Percentiles rank a stretch among this genome's conserved stretches.
These are phyloP conservation scores for Palythoa caribaeorum DNA, from an alignment of 92 coral and sea anemone species.

Conservation along the genomic window DNA sequence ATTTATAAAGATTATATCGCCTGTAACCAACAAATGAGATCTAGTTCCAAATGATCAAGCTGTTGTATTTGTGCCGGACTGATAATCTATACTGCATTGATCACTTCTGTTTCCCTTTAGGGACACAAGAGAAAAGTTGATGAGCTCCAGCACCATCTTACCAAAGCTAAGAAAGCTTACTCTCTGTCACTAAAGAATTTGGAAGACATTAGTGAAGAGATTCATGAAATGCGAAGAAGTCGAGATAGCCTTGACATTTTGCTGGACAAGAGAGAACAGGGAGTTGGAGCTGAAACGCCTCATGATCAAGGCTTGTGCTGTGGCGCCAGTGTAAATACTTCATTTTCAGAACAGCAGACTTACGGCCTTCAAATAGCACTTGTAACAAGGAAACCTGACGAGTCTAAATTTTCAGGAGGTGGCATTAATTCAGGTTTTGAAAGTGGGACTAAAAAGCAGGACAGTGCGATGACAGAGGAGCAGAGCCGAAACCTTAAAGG, in stretches of 20 bases:
- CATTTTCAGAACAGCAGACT: not conserved
- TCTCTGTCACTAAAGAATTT: slow-evolving; percentile 84
- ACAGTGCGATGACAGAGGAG: not conserved
- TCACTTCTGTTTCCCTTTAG: slow-evolving; percentile 47
- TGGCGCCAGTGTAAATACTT: slow-evolving; percentile 1
- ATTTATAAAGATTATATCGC: too few species aligned
- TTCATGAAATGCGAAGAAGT: slow-evolving; percentile 92
- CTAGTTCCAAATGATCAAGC: not conserved
- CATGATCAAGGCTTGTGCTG: slow-evolving; percentile 44
- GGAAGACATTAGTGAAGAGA: slow-evolving; percentile 95
- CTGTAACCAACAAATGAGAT: too few species aligned
- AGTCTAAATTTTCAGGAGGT: slow-evolving; percentile 6
- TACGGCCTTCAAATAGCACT: slow-evolving; percentile 27
- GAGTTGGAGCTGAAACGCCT: slow-evolving; percentile 96
- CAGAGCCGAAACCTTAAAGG: not conserved
- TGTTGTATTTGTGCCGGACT: not conserved
- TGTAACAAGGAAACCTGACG: slow-evolving; percentile 3
- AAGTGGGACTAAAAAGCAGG: not conserved
- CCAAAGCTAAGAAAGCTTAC: slow-evolving; percentile 80
- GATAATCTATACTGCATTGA: not conserved
- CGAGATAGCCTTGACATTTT: slow-evolving; percentile 69
- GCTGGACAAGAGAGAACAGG: slow-evolving; percentile 83
- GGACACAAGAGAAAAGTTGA: slow-evolving; percentile 84
- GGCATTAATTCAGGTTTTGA: not conserved
- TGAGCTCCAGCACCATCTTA: slow-evolving; percentile 73